These are phyloP conservation scores for Heterotilapia buettikoferi DNA, from an alignment of 2,113 vertebrate species.

Conservation along the genomic window DNA sequence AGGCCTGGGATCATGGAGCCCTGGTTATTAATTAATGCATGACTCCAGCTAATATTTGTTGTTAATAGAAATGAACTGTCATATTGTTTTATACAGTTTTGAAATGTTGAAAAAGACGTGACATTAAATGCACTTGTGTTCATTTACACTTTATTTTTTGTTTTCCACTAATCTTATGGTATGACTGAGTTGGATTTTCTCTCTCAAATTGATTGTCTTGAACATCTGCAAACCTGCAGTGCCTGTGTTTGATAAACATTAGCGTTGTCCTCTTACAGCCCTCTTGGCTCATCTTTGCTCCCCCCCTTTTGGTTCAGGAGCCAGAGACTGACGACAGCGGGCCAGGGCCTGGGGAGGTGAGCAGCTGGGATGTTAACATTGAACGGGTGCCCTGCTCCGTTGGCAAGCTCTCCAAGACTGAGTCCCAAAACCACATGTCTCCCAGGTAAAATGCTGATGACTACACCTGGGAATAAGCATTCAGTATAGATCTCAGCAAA, in stretches of 20 bases:
- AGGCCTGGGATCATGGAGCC: background rate
- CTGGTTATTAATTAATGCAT: background rate
- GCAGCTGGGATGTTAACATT: slow-evolving; percentile 63
- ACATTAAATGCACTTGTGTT: background rate
- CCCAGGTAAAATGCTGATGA: slow-evolving; percentile 59
- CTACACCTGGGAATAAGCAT: background rate
- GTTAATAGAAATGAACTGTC: background rate
- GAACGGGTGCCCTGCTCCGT: slow-evolving; percentile 61
- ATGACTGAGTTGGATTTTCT: background rate
- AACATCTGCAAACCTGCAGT: background rate
- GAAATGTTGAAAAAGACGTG: background rate
- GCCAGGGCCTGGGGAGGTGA: slow-evolving; percentile 45
- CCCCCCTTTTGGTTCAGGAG: slow-evolving; percentile 43
- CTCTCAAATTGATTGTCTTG: background rate
- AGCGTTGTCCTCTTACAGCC: background rate
- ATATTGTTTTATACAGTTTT: background rate
- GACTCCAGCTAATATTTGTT: background rate
- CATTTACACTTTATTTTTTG: background rate
- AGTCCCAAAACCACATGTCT: slow-evolving; percentile 75
- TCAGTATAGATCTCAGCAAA: background rate
- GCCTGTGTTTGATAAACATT: background rate
- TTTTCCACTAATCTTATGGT: background rate
- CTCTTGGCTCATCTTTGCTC: background rate
- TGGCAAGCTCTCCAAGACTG: slow-evolving; percentile 70
- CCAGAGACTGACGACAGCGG: slow-evolving; percentile 56